phyloP scores from a whole-genome alignment of 2,888 invertebrate species.

The Orthosia incerta region DNA sequence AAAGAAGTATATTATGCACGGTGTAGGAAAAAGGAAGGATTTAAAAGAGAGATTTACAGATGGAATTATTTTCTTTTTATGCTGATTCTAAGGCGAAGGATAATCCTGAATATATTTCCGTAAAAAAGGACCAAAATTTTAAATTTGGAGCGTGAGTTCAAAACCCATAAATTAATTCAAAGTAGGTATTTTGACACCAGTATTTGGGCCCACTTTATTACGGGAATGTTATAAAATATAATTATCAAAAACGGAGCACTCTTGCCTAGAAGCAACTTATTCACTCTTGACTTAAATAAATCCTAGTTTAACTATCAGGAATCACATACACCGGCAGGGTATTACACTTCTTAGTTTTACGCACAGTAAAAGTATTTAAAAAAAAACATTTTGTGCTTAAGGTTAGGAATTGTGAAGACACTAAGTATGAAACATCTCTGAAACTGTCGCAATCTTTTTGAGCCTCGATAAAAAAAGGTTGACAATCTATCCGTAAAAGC shows the following conservation, averaged over 20 bases:
- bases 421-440: neutral
- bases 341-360: too few species aligned
- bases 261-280: too few species aligned
- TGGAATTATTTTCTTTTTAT: conserved; percentile 23
- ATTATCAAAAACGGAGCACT: too few species aligned
- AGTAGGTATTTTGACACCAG: neutral
- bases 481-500: neutral
- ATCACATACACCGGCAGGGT: too few species aligned
- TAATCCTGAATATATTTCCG: neutral
- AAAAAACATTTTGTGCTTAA: too few species aligned
- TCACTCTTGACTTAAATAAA: too few species aligned
- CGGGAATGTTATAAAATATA: too few species aligned
- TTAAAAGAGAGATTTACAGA: conserved; percentile 19
- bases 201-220: too few species aligned
- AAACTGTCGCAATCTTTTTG: neutral
- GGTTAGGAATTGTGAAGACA: too few species aligned
- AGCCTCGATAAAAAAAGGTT: neutral
- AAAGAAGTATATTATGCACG: conserved; percentile 15
- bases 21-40: neutral
- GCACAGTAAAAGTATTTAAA: too few species aligned
- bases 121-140: neutral
- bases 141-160: neutral
- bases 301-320: too few species aligned
- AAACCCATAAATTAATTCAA: neutral
- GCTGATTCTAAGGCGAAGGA: neutral